Conservation (phyloP, 2,888 invertebrate species). For the Sialis fuliginosa region DNA sequence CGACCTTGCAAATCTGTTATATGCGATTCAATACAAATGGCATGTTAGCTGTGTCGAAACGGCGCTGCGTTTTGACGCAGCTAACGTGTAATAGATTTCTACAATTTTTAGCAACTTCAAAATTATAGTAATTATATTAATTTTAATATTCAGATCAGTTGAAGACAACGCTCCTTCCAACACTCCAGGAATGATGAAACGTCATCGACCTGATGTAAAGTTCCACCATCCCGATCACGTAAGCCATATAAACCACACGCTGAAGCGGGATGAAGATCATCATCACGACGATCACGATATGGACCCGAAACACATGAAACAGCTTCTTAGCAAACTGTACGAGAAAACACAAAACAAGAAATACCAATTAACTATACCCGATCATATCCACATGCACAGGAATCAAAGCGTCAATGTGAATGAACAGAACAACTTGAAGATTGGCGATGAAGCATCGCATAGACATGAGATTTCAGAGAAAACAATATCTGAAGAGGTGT, state of each 20-base stretch:
- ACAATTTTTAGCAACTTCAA: background rate
- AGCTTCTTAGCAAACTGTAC: slow-evolving; percentile 17
- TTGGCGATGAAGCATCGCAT: slow-evolving; percentile 19
- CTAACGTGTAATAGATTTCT: too few species aligned
- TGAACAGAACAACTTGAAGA: slow-evolving; percentile 31
- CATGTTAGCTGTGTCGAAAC: too few species aligned
- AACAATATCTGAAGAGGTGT: slow-evolving; percentile 31
- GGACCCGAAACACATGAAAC: slow-evolving; percentile 14
- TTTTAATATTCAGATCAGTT: too few species aligned
- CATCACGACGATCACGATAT: slow-evolving; percentile 1
- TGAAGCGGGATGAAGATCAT: background rate
- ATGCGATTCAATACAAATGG: too few species aligned
- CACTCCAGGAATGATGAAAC: slow-evolving; percentile 42
- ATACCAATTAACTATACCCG: slow-evolving; percentile 16
- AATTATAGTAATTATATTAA: too few species aligned
- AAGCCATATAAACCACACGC: background rate
- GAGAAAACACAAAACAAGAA: slow-evolving; percentile 16
- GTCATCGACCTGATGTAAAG: slow-evolving; percentile 38
- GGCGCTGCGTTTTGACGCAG: too few species aligned
- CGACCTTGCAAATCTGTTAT: too few species aligned
- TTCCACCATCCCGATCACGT: slow-evolving; percentile 35
- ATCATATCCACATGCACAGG: slow-evolving; percentile 24
- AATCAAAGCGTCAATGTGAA: slow-evolving; percentile 31
- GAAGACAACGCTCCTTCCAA: slow-evolving; percentile 33
- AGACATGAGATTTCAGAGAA: slow-evolving; percentile 6